A percentile compares a stretch with the other conserved stretches of the same genome.
Conservation (phyloP, 2,888 invertebrate genomes). For the Rhabditoides inermis region DNA sequence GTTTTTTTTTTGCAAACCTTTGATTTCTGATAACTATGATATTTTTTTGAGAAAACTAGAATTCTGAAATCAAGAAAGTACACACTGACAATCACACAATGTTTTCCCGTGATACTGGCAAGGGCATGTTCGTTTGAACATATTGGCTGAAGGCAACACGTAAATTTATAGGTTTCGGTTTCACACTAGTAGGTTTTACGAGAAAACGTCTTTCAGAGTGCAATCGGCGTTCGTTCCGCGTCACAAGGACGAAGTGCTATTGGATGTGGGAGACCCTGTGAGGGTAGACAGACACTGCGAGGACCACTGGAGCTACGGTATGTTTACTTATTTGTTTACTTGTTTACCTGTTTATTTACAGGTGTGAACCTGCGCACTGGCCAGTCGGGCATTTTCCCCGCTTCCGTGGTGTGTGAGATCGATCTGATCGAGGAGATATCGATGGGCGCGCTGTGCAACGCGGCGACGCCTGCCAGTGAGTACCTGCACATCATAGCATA, state of each 20-base stretch:
- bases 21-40: too few species aligned
- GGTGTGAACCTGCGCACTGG: conserved; percentile 88
- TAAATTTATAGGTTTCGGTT: too few species aligned
- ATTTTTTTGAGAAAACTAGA: too few species aligned
- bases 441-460: conserved; percentile 60
- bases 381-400: conserved; percentile 86
- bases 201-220: too few species aligned
- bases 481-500: too few species aligned
- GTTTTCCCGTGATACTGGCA: too few species aligned
- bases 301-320: conserved; percentile 95
- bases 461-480: conserved; percentile 33
- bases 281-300: conserved; percentile 79
- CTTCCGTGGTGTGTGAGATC: conserved; percentile 90
- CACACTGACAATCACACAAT: too few species aligned
- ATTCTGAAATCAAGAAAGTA: too few species aligned
- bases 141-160: too few species aligned
- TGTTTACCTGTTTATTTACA: conserved; percentile 51
- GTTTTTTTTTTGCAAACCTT: too few species aligned
- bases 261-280: conserved; percentile 93
- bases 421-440: conserved; percentile 79
- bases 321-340: conserved; percentile 10
- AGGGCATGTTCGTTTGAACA: too few species aligned
- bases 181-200: too few species aligned
- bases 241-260: conserved; percentile 86
- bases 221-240: conserved; percentile 89